These are phyloP conservation scores for Turritopsis dohrnii DNA, from an alignment of 30 jellyfish, hydroid and myxozoan species.

Conservation along the genomic window DNA sequence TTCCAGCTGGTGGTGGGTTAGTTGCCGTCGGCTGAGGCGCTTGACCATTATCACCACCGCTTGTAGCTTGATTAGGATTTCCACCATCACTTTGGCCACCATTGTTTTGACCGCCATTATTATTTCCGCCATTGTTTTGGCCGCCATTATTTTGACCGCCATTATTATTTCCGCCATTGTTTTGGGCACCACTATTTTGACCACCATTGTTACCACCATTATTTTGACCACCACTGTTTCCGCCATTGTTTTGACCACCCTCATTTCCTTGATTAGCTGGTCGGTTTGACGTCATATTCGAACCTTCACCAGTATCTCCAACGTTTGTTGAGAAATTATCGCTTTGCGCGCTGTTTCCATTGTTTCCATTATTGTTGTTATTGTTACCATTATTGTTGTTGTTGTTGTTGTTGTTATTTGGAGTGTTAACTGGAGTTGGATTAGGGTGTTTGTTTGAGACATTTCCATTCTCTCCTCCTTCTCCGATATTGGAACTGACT, in stretches of 20 bases:
- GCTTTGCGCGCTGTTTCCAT: too few species aligned
- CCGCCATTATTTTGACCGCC: not conserved
- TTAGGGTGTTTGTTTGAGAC: not conserved
- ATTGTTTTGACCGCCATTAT: not conserved
- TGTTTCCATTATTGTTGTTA: not conserved
- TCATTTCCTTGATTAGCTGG: conserved; percentile 4
- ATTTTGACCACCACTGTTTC: too few species aligned
- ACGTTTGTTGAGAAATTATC: not conserved
- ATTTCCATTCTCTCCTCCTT: not conserved
- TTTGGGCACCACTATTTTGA: not conserved
- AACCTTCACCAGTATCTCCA: not conserved
- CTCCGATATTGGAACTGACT: not conserved
- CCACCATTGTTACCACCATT: not conserved
- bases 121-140: not conserved
- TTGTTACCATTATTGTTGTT: not conserved
- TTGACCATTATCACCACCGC: not conserved
- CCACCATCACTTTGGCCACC: not conserved
- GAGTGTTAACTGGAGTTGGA: not conserved
- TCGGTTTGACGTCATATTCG: not conserved
- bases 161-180: not conserved
- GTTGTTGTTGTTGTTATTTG: not conserved
- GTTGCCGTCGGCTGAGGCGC: not conserved
- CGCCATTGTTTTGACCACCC: not conserved
- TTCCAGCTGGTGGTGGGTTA: conserved; percentile 3
- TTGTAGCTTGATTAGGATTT: not conserved